phyloP scores from a whole-genome alignment of 2,888 invertebrate species.

The Cantharis lateralis region DNA sequence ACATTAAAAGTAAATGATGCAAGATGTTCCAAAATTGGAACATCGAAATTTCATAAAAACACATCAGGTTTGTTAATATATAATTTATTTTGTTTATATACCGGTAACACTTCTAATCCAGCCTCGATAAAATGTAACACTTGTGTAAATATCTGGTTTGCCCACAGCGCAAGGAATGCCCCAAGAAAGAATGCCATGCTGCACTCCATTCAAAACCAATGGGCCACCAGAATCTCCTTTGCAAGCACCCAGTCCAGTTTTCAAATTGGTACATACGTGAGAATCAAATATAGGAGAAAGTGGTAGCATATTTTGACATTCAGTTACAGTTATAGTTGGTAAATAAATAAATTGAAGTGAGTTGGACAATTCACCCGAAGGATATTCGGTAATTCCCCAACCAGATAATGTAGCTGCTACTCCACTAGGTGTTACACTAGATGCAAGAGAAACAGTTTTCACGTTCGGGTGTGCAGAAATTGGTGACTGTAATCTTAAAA shows the following conservation, averaged over 20 bases:
- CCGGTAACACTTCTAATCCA: slow-evolving; percentile 51
- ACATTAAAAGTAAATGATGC: too few species aligned
- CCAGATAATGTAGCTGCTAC: slow-evolving; percentile 14
- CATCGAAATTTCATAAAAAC: too few species aligned
- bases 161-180: slow-evolving; percentile 61
- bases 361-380: slow-evolving; percentile 61
- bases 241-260: slow-evolving; percentile 62
- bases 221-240: slow-evolving; percentile 64
- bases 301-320: slow-evolving; percentile 50
- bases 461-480: background rate
- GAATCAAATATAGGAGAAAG: slow-evolving; percentile 53
- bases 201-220: slow-evolving; percentile 51
- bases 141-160: slow-evolving; percentile 60
- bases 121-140: slow-evolving; percentile 55
- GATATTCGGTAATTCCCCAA: slow-evolving; percentile 49
- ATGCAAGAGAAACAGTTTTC: background rate
- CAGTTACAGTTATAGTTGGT: slow-evolving; percentile 57
- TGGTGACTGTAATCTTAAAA: slow-evolving; percentile 21
- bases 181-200: slow-evolving; percentile 62
- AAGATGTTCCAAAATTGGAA: too few species aligned
- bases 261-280: slow-evolving; percentile 65
- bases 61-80: too few species aligned
- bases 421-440: background rate
- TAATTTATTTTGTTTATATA: background rate
- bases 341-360: slow-evolving; percentile 61